Evolutionary conservation across 1,140 invertebrate genomes (phyloP), one percentile per base, ranked within the genome.

Genomic region (Trichonephila clavata): DNA sequence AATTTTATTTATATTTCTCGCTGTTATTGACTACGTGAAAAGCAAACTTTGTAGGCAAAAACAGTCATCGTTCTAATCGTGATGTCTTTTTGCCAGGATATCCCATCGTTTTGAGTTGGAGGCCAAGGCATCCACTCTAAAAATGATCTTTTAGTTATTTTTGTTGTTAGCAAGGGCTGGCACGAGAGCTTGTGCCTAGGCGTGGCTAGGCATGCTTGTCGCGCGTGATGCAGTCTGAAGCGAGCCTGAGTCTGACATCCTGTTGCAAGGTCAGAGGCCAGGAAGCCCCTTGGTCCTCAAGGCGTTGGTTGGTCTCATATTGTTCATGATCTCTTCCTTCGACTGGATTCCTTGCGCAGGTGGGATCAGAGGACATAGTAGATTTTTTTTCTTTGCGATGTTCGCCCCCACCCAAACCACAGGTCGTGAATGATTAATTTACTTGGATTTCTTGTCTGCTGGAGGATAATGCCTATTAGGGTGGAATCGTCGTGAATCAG

Each of bases 221-320:
- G 71, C 88, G 65, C 88, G 88, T 90, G 88, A 90, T 68, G 88
- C 71, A 77, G 88, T 57, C 50, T 90, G 60, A 61, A 61, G 60
- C 60, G 60, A 61, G 60, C 60, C 60, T 21, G 50, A 90, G 61
- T 88, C 68, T 50, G 88, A 90, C 88, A 90, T 90, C 88, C 88
- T 90, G 88, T 65, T 59, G 43, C 43, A 90, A 80, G 88, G 71
- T 59, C 88, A 80, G 60, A 32, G 88, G 20, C 60, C 88, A 80
- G 88, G 88, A 57, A 80, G 71, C 88, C 88, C 88, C 88, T 61
- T 21, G 57, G 87, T 89, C 87, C 63, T 89, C 88, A 90, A 90
- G 88, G 88, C 88, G 88, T 90, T 90, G 68, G 88, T 90, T 90
- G 68, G 88, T 90, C 88, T 90, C 88, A 90, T 90, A 90, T 59